phyloP scores from a whole-genome alignment of 2,113 vertebrate genomes.

The Oreocharis arfaki region DNA sequence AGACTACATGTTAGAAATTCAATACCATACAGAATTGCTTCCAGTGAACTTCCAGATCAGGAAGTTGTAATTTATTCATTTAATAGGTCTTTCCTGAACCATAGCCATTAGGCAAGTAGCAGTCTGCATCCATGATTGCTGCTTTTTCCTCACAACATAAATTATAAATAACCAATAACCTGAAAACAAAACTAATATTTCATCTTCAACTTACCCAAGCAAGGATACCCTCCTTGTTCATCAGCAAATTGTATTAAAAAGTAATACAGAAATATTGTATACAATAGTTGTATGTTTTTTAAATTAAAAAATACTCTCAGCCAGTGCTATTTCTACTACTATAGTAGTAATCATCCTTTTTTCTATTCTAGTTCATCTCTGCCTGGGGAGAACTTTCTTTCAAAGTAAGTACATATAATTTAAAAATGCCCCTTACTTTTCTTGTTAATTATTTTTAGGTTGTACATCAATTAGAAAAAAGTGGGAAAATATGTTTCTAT shows the following conservation, averaged over 20 bases:
- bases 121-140: neutral
- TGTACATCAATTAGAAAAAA: neutral
- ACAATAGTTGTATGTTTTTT: neutral
- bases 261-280: neutral
- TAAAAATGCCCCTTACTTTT: neutral
- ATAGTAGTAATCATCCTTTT: neutral
- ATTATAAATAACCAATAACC: conserved; percentile 35
- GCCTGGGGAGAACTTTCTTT: neutral
- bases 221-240: neutral
- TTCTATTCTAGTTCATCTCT: neutral
- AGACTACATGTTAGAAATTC: conserved; percentile 9
- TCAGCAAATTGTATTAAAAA: neutral
- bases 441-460: neutral
- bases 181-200: conserved; percentile 34
- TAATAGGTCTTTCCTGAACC: conserved; percentile 14
- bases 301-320: neutral
- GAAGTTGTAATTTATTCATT: conserved; percentile 38
- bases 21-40: neutral
- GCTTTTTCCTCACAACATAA: neutral
- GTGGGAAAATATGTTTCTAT: neutral
- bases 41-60: neutral
- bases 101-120: neutral
- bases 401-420: neutral
- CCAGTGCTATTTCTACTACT: neutral
- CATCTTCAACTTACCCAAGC: neutral